Evolutionary conservation across 2,888 invertebrate species (phyloP).

Genomic region (Lapara coniferarum): DNA sequence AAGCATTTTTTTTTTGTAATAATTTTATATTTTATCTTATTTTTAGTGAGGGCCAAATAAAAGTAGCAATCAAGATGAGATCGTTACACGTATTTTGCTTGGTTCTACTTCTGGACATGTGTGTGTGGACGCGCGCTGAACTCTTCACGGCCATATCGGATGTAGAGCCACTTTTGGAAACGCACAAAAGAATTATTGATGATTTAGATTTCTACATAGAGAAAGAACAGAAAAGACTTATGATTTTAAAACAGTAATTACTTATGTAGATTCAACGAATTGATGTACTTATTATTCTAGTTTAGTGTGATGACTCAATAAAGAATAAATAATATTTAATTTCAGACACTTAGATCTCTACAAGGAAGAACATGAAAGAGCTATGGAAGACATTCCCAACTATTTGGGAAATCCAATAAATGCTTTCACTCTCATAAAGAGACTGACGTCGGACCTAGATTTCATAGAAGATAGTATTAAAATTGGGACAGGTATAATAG

Average conservation of each 20-base stretch:
- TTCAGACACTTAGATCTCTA: conserved; percentile 88
- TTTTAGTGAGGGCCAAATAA: conserved; percentile 35
- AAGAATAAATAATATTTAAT: conserved; percentile 31
- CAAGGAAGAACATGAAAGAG: conserved; percentile 89
- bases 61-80: conserved; percentile 50
- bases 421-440: conserved; percentile 96
- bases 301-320: not conserved
- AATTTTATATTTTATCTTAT: too few species aligned
- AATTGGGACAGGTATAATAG: conserved; percentile 71
- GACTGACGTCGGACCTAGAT: conserved; percentile 96
- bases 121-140: conserved; percentile 80
- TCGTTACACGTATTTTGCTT: conserved; percentile 44
- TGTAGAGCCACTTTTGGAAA: conserved; percentile 94
- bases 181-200: conserved; percentile 94
- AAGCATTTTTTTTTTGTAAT: too few species aligned
- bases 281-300: not conserved
- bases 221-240: conserved; percentile 92
- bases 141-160: conserved; percentile 97
- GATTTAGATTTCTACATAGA: conserved; percentile 93
- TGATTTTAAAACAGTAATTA: conserved; percentile 89
- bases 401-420: conserved; percentile 97
- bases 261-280: not conserved
- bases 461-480: conserved; percentile 90
- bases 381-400: conserved; percentile 89
- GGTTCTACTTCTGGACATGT: conserved; percentile 46